Percentiles rank a stretch among this genome's conserved stretches.
These are phyloP conservation scores for Lemur catta DNA, from an alignment of 2,797 vertebrate genomes.

Conservation along the genomic window DNA sequence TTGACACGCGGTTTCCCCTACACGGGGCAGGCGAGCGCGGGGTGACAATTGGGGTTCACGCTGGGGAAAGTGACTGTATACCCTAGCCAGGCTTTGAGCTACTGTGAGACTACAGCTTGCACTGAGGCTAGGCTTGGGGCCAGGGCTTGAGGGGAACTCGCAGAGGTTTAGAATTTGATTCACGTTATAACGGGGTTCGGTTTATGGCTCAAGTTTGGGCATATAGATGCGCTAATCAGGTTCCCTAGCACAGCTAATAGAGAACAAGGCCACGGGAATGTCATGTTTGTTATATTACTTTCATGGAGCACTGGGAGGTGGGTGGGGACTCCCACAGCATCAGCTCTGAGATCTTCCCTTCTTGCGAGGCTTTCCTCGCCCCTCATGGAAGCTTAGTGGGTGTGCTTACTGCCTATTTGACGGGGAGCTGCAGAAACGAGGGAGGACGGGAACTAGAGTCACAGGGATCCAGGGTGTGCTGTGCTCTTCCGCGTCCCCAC, in stretches of 20 bases:
- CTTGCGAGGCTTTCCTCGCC: neutral
- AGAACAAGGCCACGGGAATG: neutral
- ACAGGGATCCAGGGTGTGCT: neutral
- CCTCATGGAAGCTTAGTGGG: fast-evolving
- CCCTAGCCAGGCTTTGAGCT: neutral
- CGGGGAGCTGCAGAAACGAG: neutral
- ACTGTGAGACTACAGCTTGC: neutral
- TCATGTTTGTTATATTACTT: fast-evolving
- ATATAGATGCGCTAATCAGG: neutral
- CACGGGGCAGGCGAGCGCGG: fast-evolving
- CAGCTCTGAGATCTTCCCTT: neutral
- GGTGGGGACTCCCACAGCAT: neutral
- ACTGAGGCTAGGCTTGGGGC: too few species aligned
- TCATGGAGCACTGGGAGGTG: neutral
- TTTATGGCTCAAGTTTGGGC: neutral
- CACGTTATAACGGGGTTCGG: neutral
- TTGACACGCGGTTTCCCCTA: neutral
- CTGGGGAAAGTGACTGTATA: fast-evolving
- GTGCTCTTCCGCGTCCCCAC: fast-evolving
- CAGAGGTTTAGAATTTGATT: neutral
- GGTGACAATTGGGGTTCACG: fast-evolving
- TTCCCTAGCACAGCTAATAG: neutral
- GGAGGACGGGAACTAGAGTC: neutral
- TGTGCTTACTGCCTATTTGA: neutral
- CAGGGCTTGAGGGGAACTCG: neutral